phyloP scores from a whole-genome alignment of 2,797 vertebrate genomes.

The Nyctibius grandis region DNA sequence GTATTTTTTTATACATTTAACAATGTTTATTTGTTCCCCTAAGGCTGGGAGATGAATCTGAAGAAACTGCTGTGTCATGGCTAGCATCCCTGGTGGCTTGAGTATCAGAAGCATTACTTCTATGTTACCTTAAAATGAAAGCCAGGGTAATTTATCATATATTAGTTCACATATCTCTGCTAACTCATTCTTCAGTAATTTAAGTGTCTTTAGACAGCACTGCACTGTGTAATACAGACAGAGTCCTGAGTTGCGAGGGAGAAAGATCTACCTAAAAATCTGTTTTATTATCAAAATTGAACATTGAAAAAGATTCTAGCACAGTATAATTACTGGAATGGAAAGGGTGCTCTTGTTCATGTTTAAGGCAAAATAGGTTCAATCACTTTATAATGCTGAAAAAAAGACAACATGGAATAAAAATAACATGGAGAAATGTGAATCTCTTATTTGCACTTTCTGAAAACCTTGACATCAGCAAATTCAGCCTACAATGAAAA shows the following conservation, averaged over 20 bases:
- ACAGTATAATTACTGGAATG: background rate
- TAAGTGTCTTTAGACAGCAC: background rate
- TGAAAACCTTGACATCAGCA: background rate
- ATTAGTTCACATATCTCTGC: background rate
- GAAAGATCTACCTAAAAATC: background rate
- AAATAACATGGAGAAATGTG: background rate
- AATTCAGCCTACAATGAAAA: background rate
- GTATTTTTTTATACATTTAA: background rate
- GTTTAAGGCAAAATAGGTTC: background rate
- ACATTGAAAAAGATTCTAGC: background rate
- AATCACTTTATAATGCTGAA: background rate
- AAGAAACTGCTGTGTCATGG: background rate
- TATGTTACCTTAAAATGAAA: background rate
- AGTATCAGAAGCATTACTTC: background rate
- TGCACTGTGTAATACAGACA: background rate
- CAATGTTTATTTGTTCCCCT: background rate
- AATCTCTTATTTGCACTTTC: background rate
- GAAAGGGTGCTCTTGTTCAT: background rate
- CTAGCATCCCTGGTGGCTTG: background rate
- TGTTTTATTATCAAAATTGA: background rate
- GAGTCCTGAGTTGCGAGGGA: background rate
- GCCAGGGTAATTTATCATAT: background rate
- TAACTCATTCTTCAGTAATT: background rate
- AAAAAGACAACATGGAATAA: background rate
- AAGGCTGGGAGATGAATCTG: background rate